phyloP scores from a whole-genome alignment of 1,140 invertebrate species.

The Pseudomyrmex pallidus region DNA sequence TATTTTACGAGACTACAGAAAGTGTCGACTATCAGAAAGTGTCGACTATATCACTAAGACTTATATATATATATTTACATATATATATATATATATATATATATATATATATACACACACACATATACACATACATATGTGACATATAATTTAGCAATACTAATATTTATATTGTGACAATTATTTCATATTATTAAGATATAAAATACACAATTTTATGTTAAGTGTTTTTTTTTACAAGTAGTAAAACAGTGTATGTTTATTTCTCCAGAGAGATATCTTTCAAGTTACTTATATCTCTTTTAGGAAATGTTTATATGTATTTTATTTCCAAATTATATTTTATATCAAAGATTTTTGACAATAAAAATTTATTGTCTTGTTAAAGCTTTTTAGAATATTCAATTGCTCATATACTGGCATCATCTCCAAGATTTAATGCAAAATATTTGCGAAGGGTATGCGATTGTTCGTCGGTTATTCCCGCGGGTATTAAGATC shows the following conservation, averaged over 20 bases:
- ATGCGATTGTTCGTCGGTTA: slow-evolving; percentile 32
- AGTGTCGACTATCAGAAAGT: slow-evolving; percentile 14
- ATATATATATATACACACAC: neutral
- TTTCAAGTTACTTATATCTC: neutral
- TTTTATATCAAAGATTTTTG: neutral
- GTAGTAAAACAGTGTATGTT: too few relatives aligned
- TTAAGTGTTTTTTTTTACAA: neutral
- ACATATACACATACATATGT: too few relatives aligned
- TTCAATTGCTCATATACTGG: neutral
- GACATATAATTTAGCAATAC: slow-evolving; percentile 13
- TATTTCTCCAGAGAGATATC: neutral
- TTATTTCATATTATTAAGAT: slow-evolving; percentile 12
- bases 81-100: too few relatives aligned
- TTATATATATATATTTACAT: neutral
- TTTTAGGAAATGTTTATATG: too few relatives aligned
- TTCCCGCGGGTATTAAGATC: slow-evolving; percentile 65
- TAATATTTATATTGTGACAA: slow-evolving; percentile 23
- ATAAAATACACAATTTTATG: neutral
- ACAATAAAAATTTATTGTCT: neutral
- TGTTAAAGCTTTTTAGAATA: neutral
- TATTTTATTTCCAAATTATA: too few relatives aligned
- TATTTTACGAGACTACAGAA: slow-evolving; percentile 38
- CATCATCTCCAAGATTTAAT: neutral
- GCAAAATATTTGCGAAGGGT: slow-evolving; percentile 11
- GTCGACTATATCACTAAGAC: slow-evolving; percentile 6